Evolutionary conservation across 2,113 vertebrate genomes (phyloP).

Genomic region (Conger conger): DNA sequence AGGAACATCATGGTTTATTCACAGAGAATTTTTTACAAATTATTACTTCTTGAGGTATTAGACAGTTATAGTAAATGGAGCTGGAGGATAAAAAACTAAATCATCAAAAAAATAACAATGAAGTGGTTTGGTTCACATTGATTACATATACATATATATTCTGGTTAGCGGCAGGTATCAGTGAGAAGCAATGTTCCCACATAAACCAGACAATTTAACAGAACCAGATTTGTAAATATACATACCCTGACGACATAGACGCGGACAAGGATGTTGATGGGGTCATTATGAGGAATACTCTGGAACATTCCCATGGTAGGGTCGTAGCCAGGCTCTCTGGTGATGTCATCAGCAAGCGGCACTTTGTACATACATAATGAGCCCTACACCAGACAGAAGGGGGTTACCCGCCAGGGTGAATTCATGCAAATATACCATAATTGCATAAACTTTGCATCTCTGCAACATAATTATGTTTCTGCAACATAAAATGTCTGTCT

Average conservation of each 20-base stretch:
- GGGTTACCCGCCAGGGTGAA: neutral
- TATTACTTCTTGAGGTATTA: no score
- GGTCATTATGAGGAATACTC: conserved; percentile 92
- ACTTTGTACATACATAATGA: conserved; percentile 53
- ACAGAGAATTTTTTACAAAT: no score
- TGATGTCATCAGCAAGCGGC: conserved; percentile 74
- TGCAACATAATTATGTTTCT: neutral
- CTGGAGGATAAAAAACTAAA: no score
- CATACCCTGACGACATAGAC: conserved; percentile 90
- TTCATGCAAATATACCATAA: neutral
- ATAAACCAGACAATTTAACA: neutral
- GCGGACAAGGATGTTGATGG: conserved; percentile 88
- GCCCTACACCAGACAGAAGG: conserved; percentile 28
- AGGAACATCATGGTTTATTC: no score
- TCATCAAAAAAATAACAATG: no score
- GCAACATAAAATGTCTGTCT: no score
- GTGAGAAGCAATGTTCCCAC: neutral
- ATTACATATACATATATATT: neutral
- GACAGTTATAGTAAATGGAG: no score
- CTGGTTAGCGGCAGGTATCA: neutral
- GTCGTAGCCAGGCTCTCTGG: conserved; percentile 70
- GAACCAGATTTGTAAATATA: neutral
- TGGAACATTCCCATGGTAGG: conserved; percentile 96
- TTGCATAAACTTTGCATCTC: neutral
- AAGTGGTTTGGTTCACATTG: neutral